Evolutionary conservation across 1,140 invertebrate species (phyloP).

Genomic region (Xylocopa sonorina): DNA sequence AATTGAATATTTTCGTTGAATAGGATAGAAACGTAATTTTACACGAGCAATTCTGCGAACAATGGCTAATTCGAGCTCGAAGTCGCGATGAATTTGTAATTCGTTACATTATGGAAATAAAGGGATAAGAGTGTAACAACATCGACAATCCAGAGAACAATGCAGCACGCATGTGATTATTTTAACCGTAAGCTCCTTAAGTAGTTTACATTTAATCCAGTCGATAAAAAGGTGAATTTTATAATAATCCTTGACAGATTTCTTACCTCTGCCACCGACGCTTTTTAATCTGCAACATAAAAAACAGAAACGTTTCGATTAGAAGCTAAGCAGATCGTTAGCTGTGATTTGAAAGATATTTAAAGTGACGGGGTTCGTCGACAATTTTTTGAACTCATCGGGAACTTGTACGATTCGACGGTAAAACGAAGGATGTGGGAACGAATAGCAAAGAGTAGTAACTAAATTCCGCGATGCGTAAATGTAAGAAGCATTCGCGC

Average conservation of each 20-base stretch:
- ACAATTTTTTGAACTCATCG: background rate
- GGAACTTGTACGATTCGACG: too few relatives aligned
- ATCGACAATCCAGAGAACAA: background rate
- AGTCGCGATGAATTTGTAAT: background rate
- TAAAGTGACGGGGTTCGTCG: too few relatives aligned
- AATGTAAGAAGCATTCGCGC: background rate
- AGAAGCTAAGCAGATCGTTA: background rate
- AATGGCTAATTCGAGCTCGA: background rate
- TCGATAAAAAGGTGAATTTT: background rate
- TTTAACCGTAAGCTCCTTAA: constrained; percentile 10
- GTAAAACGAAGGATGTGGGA: background rate
- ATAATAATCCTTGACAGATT: background rate
- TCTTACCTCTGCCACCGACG: constrained; percentile 78
- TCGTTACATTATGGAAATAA: constrained; percentile 5
- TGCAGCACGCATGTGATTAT: background rate
- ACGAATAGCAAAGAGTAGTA: background rate
- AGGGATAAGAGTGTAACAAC: background rate
- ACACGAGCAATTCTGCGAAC: background rate
- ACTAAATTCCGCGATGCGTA: background rate
- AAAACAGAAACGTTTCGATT: constrained; percentile 42
- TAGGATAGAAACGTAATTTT: background rate
- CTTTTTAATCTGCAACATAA: constrained; percentile 79
- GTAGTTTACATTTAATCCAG: constrained; percentile 21
- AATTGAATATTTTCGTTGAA: too few relatives aligned
- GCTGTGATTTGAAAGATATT: background rate